Conservation (phyloP, 1,140 invertebrate species). For the Riptortus pedestris region DNA sequence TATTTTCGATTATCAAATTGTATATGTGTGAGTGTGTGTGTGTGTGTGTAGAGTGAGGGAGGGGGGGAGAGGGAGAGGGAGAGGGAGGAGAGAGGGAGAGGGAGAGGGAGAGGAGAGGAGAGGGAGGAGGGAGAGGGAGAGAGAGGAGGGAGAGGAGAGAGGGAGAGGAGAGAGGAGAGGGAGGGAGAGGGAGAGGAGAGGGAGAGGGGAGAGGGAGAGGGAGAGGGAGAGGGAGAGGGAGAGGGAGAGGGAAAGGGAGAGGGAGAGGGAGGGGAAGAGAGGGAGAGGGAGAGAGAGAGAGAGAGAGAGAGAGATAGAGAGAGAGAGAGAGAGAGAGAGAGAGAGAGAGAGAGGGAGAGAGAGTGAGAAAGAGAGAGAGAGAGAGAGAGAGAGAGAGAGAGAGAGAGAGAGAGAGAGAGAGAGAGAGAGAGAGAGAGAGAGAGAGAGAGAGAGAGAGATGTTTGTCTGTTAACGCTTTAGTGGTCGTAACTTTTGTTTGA, state of each 20-base stretch:
- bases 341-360: conserved; percentile 12
- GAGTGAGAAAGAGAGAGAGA: too few relatives aligned
- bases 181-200: conserved; percentile 1
- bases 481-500: too few relatives aligned
- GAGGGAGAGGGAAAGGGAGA: conserved; percentile 7
- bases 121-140: conserved; percentile 1
- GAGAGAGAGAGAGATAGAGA: too few relatives aligned
- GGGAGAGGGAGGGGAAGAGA: neutral
- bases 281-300: conserved; percentile 11
- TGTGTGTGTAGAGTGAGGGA: neutral
- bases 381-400: conserved; percentile 10
- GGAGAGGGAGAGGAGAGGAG: neutral
- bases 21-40: too few relatives aligned
- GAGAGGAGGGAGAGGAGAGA: neutral
- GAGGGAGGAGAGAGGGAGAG: neutral
- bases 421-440: conserved; percentile 3
- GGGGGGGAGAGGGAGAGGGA: conserved; percentile 6
- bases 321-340: conserved; percentile 20
- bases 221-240: neutral
- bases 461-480: too few relatives aligned
- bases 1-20: too few relatives aligned
- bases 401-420: conserved; percentile 12
- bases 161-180: neutral
- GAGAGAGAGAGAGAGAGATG: conserved; percentile 8
- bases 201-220: neutral